Evolutionary conservation across 2,797 vertebrate genomes (phyloP), one percentile per base, ranked within the genome.

Genomic region (Enteromius treurensis): DNA sequence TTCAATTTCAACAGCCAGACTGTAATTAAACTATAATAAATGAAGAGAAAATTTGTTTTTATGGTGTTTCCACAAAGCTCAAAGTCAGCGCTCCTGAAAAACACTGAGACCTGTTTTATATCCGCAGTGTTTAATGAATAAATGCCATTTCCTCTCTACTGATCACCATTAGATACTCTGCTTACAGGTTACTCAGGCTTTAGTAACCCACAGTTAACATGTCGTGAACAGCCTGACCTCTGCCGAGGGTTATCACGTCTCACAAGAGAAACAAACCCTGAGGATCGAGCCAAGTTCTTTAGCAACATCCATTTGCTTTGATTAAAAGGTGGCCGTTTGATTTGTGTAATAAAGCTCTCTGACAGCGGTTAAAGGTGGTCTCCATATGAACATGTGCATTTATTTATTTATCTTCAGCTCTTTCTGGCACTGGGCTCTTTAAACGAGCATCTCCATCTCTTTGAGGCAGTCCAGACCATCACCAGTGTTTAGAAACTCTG

Each of bases 391-490:
- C 92, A 88, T 91, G 91, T 91, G 92, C 92, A 91, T 96, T 21
- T 74, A 32, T 74, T 95, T 97, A 95, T 97, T 97, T 95, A 95
- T 95, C 92, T 94, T 95, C 92, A 92, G 88, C 88, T 86, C 81
- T 94, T 95, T 93, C 94, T 96, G 95, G 94, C 95, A 92, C 88
- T 62, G 90, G 95, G 94, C 93, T 94, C 93, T 92, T 90, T 93
- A 92, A 95, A 94, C 89, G 91, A 92, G 89, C 90, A 93, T 95
- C 95, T 97, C 94, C 89, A 91, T 90, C 85, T 93, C 94, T 93
- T 91, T 94, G 95, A 96, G 93, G 93, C 89, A 94, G 91, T 94
- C 93, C 95, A 95, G 95, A 94, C 92, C 95, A 90, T 34, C 95
- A 90, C 32, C 3, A 88, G 91, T 23, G 40, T 92, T 93, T 79